phyloP scores from a whole-genome alignment of 2,888 invertebrate species.

The Tenthredo distinguenda region DNA sequence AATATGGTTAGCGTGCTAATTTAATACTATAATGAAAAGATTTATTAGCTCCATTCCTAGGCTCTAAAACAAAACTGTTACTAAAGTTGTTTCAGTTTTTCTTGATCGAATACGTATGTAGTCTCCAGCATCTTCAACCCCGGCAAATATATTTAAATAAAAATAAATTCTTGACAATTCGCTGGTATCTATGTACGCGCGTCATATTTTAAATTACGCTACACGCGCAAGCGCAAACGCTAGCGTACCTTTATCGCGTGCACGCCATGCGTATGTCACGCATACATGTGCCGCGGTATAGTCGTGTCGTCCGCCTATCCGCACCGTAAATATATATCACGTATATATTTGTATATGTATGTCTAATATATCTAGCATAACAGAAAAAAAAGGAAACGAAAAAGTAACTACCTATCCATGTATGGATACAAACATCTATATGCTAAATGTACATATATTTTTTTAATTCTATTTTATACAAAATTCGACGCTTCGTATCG shows the following conservation, averaged over 20 bases:
- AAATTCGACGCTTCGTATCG: constrained; percentile 4
- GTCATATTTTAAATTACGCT: constrained; percentile 51
- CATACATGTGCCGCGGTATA: constrained; percentile 16
- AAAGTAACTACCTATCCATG: not conserved
- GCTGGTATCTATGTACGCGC: constrained; percentile 33
- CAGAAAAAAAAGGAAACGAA: not conserved
- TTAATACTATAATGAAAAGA: not conserved
- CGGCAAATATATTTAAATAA: constrained; percentile 15
- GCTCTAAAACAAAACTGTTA: not conserved
- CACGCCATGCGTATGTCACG: constrained; percentile 49
- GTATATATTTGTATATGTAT: constrained; percentile 21
- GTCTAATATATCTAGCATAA: not conserved
- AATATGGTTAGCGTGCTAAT: not conserved
- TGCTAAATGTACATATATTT: not conserved
- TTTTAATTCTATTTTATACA: not conserved
- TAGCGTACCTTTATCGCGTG: constrained; percentile 50
- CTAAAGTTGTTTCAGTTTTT: not conserved
- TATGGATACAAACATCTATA: not conserved
- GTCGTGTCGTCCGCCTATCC: constrained; percentile 17
- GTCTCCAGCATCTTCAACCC: not conserved
- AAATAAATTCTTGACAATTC: constrained; percentile 34
- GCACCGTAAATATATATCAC: constrained; percentile 29
- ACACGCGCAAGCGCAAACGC: constrained; percentile 49
- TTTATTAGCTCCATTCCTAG: not conserved
- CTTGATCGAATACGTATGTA: not conserved